A percentile compares a stretch with the other conserved stretches of the same genome.
phyloP scores from a whole-genome alignment of 1,140 invertebrate genomes.

The Plodia interpunctella region DNA sequence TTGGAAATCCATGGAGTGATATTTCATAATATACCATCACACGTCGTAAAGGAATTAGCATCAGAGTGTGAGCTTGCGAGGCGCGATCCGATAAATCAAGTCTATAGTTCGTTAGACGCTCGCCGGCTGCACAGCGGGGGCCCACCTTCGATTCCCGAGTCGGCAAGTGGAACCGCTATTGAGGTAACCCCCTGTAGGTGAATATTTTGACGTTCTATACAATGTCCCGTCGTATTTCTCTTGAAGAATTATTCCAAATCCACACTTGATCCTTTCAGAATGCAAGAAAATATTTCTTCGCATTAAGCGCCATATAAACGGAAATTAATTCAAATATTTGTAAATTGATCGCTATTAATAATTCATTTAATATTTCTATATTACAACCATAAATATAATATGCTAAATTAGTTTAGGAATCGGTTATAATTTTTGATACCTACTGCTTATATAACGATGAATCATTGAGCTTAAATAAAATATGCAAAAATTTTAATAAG shows the following conservation, averaged over 20 bases:
- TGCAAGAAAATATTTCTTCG: slow-evolving; percentile 9
- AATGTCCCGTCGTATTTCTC: slow-evolving; percentile 38
- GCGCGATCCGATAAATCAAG: slow-evolving; percentile 63
- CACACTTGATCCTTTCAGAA: slow-evolving; percentile 9
- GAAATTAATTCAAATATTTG: slow-evolving; percentile 14
- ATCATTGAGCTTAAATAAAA: slow-evolving; percentile 20
- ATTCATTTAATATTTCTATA: slow-evolving; percentile 9
- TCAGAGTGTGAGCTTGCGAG: slow-evolving; percentile 36
- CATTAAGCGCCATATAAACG: slow-evolving; percentile 10
- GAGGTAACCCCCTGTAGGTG: slow-evolving; percentile 61
- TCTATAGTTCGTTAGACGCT: slow-evolving; percentile 67
- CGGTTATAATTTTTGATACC: slow-evolving; percentile 6
- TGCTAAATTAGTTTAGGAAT: slow-evolving; percentile 7
- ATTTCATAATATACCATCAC: slow-evolving; percentile 44
- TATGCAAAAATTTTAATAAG: slow-evolving; percentile 32
- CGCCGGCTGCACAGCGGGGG: slow-evolving; percentile 56
- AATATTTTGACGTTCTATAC: slow-evolving; percentile 66
- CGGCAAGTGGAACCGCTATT: slow-evolving; percentile 57
- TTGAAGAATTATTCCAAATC: slow-evolving; percentile 43
- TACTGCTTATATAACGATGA: slow-evolving; percentile 17
- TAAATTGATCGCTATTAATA: slow-evolving; percentile 13
- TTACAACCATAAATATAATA: slow-evolving; percentile 6
- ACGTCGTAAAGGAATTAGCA: slow-evolving; percentile 67
- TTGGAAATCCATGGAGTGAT: slow-evolving; percentile 17
- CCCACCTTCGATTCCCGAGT: slow-evolving; percentile 59